Evolutionary conservation across 2,888 invertebrate species (phyloP).

Genomic region (Leptothorax acervorum): DNA sequence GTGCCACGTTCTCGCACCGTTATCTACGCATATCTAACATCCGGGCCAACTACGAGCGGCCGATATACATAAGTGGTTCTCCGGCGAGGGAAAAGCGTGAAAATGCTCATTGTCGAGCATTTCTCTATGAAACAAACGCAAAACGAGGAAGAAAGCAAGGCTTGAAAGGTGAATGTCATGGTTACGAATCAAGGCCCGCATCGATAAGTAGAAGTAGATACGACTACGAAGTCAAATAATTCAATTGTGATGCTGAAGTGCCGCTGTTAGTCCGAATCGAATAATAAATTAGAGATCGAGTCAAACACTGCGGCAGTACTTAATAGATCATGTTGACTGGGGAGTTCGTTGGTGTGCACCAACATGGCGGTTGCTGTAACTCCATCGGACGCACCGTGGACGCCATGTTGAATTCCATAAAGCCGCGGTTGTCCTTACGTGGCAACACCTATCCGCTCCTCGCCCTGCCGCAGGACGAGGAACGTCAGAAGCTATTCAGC

Average conservation of each 20-base stretch:
- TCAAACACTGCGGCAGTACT: neutral
- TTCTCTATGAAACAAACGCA: neutral
- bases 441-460: constrained; percentile 69
- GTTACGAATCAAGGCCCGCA: neutral
- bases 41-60: neutral
- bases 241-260: neutral
- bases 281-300: constrained; percentile 27
- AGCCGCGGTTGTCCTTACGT: constrained; percentile 72
- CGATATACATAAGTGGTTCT: neutral
- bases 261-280: neutral
- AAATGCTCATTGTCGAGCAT: neutral
- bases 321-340: constrained; percentile 54
- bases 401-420: constrained; percentile 76
- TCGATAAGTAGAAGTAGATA: neutral
- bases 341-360: constrained; percentile 61
- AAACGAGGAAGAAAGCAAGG: neutral
- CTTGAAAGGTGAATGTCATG: neutral
- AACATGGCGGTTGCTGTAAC: constrained; percentile 69
- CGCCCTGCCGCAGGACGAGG: constrained; percentile 35
- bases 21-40: constrained; percentile 57
- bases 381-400: constrained; percentile 65
- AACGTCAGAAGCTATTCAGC: constrained; percentile 25
- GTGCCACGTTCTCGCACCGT: constrained; percentile 57
- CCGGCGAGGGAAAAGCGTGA: neutral
- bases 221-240: neutral